Evolutionary conservation across 2,888 invertebrate genomes (phyloP), one percentile per base, ranked within the genome.

Genomic region (Cephus pulcher): DNA sequence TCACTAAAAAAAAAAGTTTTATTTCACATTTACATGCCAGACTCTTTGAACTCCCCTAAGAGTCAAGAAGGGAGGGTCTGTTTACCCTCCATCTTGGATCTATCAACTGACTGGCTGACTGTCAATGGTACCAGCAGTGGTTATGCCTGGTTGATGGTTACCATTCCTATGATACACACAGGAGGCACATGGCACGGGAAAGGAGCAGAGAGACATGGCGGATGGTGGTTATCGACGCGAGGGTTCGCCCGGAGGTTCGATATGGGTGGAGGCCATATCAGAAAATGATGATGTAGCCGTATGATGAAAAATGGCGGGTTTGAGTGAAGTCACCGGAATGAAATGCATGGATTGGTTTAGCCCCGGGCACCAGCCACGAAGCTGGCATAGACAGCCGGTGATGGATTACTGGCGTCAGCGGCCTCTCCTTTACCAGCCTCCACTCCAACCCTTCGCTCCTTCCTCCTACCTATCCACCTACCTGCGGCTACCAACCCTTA

Each of bases 291-390:
- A 89, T 86, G 88, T 88, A 86, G 86, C 82, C 82, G 76, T 75
- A 77, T 70, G 86, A 89, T 90, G 90, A 89, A 90, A 90, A 90
- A 90, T 90, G 88, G 88, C 86, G 88, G 85, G 84, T 84, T 88
- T 84, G 86, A 87, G 88, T 86, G 86, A 88, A 91, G 90, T 89
- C 88, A 87, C 88, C 85, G 89, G 89, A 90, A 89, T 88, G 89
- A 89, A 90, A 91, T 90, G 90, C 91, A 89, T 88, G 88, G 90
- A 91, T 91, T 90, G 90, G 87, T 90, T 90, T 89, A 88, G 90
- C 89, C 88, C 84, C 83, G 84, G 88, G 85, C 78, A 84, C 79
- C 84, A 81, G 84, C 84, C 82, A 84, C 84, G 86, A 85, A 86
- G 86, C 87, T 89, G 90, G 86, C 85, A 89, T 88, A 89, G 90